Conservation (phyloP, 2,797 vertebrate genomes). For the Rallus crepitans region DNA sequence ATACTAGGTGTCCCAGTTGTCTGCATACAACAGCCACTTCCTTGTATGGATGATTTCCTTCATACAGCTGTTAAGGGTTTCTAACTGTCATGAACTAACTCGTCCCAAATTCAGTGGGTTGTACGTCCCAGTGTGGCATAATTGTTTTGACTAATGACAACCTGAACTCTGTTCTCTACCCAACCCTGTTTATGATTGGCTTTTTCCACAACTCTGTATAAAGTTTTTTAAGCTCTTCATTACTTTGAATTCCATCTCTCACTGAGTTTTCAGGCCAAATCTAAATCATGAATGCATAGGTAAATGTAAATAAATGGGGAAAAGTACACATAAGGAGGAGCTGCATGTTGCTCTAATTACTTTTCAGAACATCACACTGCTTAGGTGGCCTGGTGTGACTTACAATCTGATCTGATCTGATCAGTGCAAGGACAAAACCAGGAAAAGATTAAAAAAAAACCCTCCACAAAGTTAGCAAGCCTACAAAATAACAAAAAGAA, state of each 20-base stretch:
- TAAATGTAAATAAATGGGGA: neutral
- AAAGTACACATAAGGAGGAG: neutral
- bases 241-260: neutral
- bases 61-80: neutral
- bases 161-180: neutral
- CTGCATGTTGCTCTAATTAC: neutral
- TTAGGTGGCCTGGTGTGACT: neutral
- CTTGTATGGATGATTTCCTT: neutral
- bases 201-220: neutral
- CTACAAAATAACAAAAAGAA: neutral
- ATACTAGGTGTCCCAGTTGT: neutral
- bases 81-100: neutral
- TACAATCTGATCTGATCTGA: neutral
- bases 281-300: neutral
- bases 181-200: neutral
- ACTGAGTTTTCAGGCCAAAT: neutral
- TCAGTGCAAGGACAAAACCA: neutral
- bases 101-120: neutral
- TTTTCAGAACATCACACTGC: neutral
- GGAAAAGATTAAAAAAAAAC: neutral
- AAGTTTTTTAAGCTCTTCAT: neutral
- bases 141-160: slow-evolving; percentile 22
- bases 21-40: neutral
- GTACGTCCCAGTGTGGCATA: neutral
- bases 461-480: neutral